phyloP scores from a whole-genome alignment of 2,797 vertebrate species.

The Oreortyx pictus region DNA sequence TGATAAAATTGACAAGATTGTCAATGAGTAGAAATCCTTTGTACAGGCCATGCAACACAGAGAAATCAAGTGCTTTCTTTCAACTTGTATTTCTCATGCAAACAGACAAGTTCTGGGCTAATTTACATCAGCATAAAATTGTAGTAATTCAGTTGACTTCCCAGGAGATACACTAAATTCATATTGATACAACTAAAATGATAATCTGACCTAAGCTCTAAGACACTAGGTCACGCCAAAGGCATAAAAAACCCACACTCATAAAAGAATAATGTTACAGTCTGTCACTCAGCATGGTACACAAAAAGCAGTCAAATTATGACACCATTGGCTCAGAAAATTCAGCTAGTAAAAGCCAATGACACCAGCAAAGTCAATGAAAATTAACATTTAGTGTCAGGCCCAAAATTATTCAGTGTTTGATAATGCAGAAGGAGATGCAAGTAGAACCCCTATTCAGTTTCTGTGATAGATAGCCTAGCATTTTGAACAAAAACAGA shows the following conservation, averaged over 20 bases:
- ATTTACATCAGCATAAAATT: background rate
- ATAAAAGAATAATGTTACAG: background rate
- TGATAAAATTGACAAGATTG: background rate
- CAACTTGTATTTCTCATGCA: background rate
- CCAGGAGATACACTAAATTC: background rate
- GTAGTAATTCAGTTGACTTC: background rate
- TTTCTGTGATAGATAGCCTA: background rate
- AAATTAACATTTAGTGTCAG: background rate
- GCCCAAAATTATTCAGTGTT: background rate
- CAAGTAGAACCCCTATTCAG: background rate
- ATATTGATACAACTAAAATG: background rate
- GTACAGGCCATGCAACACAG: background rate
- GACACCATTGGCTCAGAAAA: background rate
- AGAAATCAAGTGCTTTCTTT: background rate
- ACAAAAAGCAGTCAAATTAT: background rate
- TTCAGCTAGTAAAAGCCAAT: background rate
- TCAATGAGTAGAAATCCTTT: background rate
- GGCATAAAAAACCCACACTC: background rate
- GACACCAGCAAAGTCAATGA: background rate
- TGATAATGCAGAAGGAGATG: background rate
- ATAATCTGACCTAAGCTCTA: background rate
- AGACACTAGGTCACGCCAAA: background rate
- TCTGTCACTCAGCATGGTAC: background rate
- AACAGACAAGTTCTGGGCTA: background rate
- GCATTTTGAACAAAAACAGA: background rate